phyloP scores from a whole-genome alignment of 2,888 invertebrate genomes.

The Eutolmus rufibarbis region DNA sequence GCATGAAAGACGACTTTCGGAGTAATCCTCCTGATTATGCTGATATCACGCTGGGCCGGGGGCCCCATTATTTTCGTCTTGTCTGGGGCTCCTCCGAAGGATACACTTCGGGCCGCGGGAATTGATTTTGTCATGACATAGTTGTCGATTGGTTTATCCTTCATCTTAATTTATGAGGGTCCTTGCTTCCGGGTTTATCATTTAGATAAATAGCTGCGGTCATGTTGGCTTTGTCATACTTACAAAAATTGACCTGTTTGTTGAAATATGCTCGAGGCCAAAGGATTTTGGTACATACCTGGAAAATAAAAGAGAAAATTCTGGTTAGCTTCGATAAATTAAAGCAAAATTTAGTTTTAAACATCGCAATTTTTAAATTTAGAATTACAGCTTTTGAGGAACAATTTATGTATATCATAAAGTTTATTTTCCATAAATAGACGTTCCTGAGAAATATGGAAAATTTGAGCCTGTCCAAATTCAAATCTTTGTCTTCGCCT shows the following conservation, averaged over 20 bases:
- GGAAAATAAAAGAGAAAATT: not conserved
- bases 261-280: not conserved
- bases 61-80: conserved; percentile 9
- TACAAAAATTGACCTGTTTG: not conserved
- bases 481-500: too few relatives aligned
- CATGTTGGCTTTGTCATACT: not conserved
- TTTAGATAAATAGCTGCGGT: conserved; percentile 11
- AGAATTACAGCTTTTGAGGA: too few relatives aligned
- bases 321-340: not conserved
- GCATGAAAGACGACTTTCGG: not conserved
- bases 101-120: not conserved
- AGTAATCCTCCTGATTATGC: conserved; percentile 35
- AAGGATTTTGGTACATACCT: not conserved
- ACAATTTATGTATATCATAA: too few relatives aligned
- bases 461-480: too few relatives aligned
- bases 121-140: conserved; percentile 33
- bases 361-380: not conserved
- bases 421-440: too few relatives aligned
- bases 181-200: conserved; percentile 7
- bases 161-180: conserved; percentile 28
- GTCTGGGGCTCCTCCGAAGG: not conserved
- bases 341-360: not conserved
- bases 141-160: conserved; percentile 35
- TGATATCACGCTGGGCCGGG: conserved; percentile 23
- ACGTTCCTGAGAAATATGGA: too few relatives aligned